These are phyloP conservation scores for Monodelphis domestica DNA, from an alignment of 2,797 vertebrate genomes.

Conservation along the genomic window DNA sequence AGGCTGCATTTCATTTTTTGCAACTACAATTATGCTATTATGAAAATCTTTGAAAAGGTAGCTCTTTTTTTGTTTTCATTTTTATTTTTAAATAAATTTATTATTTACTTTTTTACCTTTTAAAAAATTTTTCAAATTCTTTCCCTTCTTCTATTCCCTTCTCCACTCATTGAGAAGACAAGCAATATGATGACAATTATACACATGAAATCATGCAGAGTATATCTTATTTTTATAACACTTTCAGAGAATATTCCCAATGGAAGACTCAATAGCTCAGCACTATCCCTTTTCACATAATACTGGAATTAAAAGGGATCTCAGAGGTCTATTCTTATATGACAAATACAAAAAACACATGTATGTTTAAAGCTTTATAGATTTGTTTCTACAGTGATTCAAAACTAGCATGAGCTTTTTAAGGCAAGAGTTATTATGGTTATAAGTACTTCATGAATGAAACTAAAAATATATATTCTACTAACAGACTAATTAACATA, in stretches of 20 bases:
- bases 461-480: background rate
- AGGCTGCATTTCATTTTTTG: background rate
- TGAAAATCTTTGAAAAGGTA: background rate
- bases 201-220: background rate
- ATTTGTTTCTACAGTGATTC: background rate
- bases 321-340: background rate
- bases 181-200: background rate
- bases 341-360: background rate
- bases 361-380: background rate
- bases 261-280: background rate
- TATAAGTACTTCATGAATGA: background rate
- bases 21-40: background rate
- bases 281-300: background rate
- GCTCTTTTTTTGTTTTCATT: background rate
- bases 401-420: background rate
- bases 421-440: background rate
- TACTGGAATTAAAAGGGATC: background rate
- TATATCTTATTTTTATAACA: background rate
- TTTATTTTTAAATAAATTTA: background rate
- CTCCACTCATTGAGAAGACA: background rate
- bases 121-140: background rate
- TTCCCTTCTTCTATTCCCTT: background rate
- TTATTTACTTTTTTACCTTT: background rate
- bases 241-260: background rate
- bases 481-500: background rate